Base-by-base conservation (phyloP, 2,113 vertebrate genomes). In the Cygnus buccinator region DNA sequence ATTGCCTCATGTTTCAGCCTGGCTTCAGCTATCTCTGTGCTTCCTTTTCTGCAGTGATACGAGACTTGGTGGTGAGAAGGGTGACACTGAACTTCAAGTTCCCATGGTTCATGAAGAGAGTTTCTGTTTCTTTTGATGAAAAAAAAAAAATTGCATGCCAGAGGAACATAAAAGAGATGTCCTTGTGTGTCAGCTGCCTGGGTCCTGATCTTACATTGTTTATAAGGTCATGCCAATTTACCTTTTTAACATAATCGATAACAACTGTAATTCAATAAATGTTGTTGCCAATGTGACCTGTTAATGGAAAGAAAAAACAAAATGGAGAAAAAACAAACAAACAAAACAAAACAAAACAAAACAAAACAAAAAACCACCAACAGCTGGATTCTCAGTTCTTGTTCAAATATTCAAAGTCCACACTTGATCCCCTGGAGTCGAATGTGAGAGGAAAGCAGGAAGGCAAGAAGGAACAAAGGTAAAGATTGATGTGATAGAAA, bases 31-130 rank as follows among this genome's bases (percentile, higher is more conserved):
- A 22, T 31, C 12, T 18, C 31, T 93, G n/a, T 44, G 23, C 21
- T 71, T 44, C 23, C 19, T 54, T 31, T 59, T 26, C 15, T 71
- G 31, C n/a, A n/a, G 10, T 0, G 3, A 9, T 35, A 3, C 2
- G n/a, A 31, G 17, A 9, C 6, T 33, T 35, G 3, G 1, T 15
- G 14, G 31, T 57, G 31, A 29, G 26, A 31, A 66, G 15, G 54
- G 2, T 5, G 79, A 76, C 7, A 10, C 10, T 6, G 25, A 76
- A 80, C 65, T 68, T 26, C 62, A 58, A 37, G 66, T 81, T 61
- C 15, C 33, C 65, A 5, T 19, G 74, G 46, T 11, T 63, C 65
- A 58, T n/a, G 26, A 65, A 61, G 55, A 33, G 22, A 26, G 3
- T 3, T 0, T 43, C 6, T 63, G 15, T 16, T 89, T 50, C 21